phyloP scores from a whole-genome alignment of 1,140 invertebrate genomes.

The Wiebesia pumilae region DNA sequence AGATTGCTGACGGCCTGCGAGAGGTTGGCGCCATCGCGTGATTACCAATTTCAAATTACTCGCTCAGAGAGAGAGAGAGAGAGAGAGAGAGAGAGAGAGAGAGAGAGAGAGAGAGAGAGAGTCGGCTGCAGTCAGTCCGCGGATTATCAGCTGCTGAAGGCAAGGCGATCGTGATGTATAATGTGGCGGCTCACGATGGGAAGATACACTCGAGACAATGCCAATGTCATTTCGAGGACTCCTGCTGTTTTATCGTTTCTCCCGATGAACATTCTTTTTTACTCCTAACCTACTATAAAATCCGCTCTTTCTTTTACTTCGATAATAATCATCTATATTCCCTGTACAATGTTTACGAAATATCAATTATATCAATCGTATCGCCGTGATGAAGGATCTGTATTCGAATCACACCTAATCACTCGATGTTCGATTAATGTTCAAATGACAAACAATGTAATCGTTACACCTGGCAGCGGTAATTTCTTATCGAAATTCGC shows the following conservation, averaged over 20 bases:
- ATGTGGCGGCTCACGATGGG: constrained; percentile 28
- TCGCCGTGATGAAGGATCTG: too few species aligned
- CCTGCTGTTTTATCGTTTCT: constrained; percentile 38
- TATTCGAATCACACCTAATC: too few species aligned
- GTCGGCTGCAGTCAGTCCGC: constrained; percentile 36
- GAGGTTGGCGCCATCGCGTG: constrained; percentile 75
- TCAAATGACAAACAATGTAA: too few species aligned
- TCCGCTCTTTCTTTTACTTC: not conserved
- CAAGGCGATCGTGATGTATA: constrained; percentile 56
- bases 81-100: constrained; percentile 21
- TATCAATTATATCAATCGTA: not conserved
- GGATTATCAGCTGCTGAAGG: constrained; percentile 64
- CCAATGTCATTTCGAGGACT: constrained; percentile 47
- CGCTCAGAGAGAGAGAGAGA: constrained; percentile 52
- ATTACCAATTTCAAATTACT: constrained; percentile 76
- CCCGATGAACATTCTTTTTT: constrained; percentile 14
- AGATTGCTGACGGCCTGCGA: constrained; percentile 73
- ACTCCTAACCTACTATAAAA: not conserved
- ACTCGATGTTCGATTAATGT: too few species aligned
- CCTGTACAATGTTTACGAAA: not conserved
- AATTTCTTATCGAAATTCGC: too few species aligned
- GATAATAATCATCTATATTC: not conserved
- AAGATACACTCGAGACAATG: constrained; percentile 42
- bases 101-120: constrained; percentile 62
- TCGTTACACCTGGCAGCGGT: too few species aligned